Conservation (phyloP, 1,140 invertebrate genomes). For the Cryptotermes secundus region DNA sequence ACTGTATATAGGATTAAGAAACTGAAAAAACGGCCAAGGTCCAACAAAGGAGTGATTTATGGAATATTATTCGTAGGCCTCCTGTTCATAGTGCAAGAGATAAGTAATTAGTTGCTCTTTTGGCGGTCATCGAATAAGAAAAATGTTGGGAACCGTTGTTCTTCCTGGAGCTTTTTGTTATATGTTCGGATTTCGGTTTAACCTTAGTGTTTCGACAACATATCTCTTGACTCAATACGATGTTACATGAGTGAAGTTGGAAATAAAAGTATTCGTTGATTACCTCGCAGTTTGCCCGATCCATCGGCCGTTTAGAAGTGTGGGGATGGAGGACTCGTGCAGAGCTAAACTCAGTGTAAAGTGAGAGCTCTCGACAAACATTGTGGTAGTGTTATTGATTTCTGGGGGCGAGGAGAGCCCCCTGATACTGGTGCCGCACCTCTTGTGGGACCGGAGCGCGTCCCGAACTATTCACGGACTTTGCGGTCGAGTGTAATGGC, state of each 20-base stretch:
- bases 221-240: too few relatives aligned
- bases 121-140: too few relatives aligned
- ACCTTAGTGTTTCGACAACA: too few relatives aligned
- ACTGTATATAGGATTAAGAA: too few relatives aligned
- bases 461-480: background rate
- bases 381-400: conserved; percentile 11
- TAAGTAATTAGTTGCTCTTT: too few relatives aligned
- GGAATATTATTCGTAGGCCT: too few relatives aligned
- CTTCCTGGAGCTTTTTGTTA: too few relatives aligned
- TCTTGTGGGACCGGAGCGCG: background rate
- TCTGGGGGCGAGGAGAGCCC: background rate
- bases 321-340: background rate
- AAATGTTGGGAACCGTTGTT: too few relatives aligned
- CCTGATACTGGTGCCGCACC: background rate
- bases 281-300: background rate
- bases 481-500: background rate
- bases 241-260: background rate
- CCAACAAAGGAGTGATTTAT: too few relatives aligned
- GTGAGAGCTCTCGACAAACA: background rate
- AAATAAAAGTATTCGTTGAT: background rate
- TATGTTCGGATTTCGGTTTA: too few relatives aligned
- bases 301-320: background rate
- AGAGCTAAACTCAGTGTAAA: background rate
- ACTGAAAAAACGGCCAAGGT: too few relatives aligned
- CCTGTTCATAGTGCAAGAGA: too few relatives aligned